A percentile compares a stretch with the other conserved stretches of the same genome.
Evolutionary conservation across 2,797 vertebrate genomes (phyloP).

Genomic region (Diplodus sargus): DNA sequence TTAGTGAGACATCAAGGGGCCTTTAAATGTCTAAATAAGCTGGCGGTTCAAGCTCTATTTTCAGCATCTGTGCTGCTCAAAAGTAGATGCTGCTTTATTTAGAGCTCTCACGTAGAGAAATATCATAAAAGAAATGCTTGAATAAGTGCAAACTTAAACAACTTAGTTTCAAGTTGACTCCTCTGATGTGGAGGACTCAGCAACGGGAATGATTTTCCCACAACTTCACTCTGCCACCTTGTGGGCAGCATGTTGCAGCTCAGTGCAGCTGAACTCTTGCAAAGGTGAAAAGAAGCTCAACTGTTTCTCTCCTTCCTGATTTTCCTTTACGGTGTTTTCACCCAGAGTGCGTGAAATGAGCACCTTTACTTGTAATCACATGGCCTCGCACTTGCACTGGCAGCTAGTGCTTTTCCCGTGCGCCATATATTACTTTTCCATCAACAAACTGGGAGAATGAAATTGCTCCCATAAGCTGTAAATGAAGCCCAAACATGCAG

Average conservation of each 20-base stretch:
- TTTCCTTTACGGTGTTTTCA: neutral
- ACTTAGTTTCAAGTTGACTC: neutral
- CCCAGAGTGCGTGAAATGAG: neutral
- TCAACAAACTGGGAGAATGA: conserved; percentile 25
- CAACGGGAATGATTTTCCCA: conserved; percentile 22
- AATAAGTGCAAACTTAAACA: conserved; percentile 12
- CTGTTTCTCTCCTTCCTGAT: neutral
- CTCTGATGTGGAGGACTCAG: neutral
- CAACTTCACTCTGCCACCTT: conserved; percentile 74
- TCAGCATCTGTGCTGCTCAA: conserved; percentile 23
- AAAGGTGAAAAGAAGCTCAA: neutral
- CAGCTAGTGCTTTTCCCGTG: neutral
- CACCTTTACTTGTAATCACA: neutral
- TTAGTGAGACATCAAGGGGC: conserved; percentile 31
- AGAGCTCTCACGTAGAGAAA: neutral
- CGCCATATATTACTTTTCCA: conserved; percentile 19
- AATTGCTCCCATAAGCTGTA: conserved; percentile 21
- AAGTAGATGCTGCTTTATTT: conserved; percentile 27
- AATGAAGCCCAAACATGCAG: conserved; percentile 24
- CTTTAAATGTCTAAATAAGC: conserved; percentile 23
- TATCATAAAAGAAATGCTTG: neutral
- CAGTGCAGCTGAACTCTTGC: neutral
- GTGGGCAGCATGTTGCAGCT: conserved; percentile 57
- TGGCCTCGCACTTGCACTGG: neutral
- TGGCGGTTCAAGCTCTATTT: conserved; percentile 36